Evolutionary conservation across 2,888 invertebrate species (phyloP), one percentile per base, ranked within the genome.

Genomic region (Octonoba sinensis): DNA sequence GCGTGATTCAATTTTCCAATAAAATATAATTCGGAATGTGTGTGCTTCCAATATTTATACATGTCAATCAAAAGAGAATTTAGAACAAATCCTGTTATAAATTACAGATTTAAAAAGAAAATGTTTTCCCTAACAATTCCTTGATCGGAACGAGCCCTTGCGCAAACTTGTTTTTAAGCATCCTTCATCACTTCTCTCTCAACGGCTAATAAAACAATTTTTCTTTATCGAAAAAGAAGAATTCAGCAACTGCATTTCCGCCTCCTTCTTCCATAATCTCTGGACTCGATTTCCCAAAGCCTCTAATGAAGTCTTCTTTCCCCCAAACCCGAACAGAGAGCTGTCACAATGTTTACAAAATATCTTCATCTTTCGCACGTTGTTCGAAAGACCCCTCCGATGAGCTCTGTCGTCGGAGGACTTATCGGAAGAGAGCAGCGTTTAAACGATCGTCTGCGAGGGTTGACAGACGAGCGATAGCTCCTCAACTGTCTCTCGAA

Each of bases 321-420:
- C 36, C 36, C 36, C 36, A 11, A 36, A 36, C 36, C 36, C 62
- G 46, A 44, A 62, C 8, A 20, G 44, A 57, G 62, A 73, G 62
- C 69, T 73, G 79, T 67, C 73, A 78, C 77, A 67, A 46, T 81
- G 79, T 81, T 81, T 81, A 81, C 79, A 81, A 81, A 81, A 81
- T 81, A 73, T 73, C 54, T 74, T 18, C 67, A 67, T 69, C 69
- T 73, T 69, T 81, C 73, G 62, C 79, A 69, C 73, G 73, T 81
- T 79, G 56, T 73, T 69, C 20, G 67, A 81, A 81, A 62, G 72
- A 71, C 24, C 62, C 24, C 56, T 81, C 44, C 62, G 56, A 69
- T 62, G 56, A 22, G 13, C 22, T 73, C 79, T 49, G 54, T 73
- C 73, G 72, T 8, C 73, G 36, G 13, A 8, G 1, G 13, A 20